Base-by-base conservation (phyloP, 1,140 invertebrate genomes). In the Drosophila seguyi region DNA sequence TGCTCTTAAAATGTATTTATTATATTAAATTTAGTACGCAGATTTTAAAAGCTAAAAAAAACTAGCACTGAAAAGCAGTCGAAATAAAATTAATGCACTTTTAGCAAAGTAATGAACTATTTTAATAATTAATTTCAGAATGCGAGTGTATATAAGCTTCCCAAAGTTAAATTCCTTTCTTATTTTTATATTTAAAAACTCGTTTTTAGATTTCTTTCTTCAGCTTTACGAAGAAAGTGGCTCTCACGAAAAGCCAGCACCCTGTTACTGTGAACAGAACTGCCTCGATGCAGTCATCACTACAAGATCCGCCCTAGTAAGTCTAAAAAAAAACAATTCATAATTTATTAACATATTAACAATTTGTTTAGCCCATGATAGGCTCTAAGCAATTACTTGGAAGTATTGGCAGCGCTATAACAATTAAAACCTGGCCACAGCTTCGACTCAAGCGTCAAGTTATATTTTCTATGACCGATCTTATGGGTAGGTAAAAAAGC, bases 401-500 rank as follows among this genome's bases (percentile, higher is more conserved):
- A 6, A 79, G 90, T 22, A 69, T 80, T 56, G 90, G 92, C 10
- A 81, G 77, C 27, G 38, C 77, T 1, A 52, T 92, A 22, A 55
- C 75, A 0, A 71, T 92, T 18, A 87, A 75, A 47, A 67, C 57
- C 29, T 90, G 86, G 84, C 90, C 92, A 18, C 72, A 73, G 11
- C 73, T 71, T 50, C 78, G 88, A 11, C 77, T 91, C 2, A 88
- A 85, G 29, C 62, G 92, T 1, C 81, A 92, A 57, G 80, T 92
- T 14, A 83, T 92, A 65, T 93, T 93, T 66, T 91, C 92, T 0
- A 79, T 92, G 39, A 90, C 90, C 0, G 92, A 93, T 84, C 75
- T 93, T 0, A 63, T 92, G 55, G 91, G 92, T 92, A 74, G 47
- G n/a, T 31, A 13, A 38, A 1, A 7, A 3, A 20, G 6, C 20